A percentile compares a stretch with the other conserved stretches of the same genome.
Conservation (phyloP, 2,113 vertebrate genomes). For the Rhineura floridana region DNA sequence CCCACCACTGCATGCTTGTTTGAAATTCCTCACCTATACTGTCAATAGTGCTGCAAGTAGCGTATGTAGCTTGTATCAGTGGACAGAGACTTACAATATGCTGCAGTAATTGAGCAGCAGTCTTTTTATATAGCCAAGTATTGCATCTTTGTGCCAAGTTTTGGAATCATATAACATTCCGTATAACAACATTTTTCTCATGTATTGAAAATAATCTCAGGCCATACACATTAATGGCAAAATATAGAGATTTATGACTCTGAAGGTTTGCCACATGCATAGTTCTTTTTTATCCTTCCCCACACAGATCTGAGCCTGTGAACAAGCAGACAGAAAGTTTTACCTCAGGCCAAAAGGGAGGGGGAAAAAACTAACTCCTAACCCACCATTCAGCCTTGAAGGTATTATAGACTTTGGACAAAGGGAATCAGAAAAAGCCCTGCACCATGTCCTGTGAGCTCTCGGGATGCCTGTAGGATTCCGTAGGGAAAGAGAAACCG, state of each 20-base stretch:
- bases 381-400: neutral
- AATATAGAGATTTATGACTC: neutral
- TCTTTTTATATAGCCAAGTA: slow-evolving; percentile 55
- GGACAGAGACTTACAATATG: slow-evolving; percentile 44
- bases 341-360: neutral
- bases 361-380: neutral
- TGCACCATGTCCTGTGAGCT: neutral
- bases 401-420: neutral
- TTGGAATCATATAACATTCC: neutral
- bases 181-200: neutral
- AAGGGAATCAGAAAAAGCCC: neutral
- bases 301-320: neutral
- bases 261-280: neutral
- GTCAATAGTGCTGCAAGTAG: neutral
- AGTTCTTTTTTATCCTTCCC: neutral
- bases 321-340: neutral
- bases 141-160: neutral
- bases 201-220: neutral
- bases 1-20: neutral
- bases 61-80: slow-evolving; percentile 16
- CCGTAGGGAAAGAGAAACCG: neutral
- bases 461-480: neutral
- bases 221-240: neutral
- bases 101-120: slow-evolving; percentile 39
- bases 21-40: neutral